A percentile compares a stretch with the other conserved stretches of the same genome.
These are phyloP conservation scores for Drosophila conformis DNA, from an alignment of 2,888 invertebrate genomes.

Conservation along the genomic window DNA sequence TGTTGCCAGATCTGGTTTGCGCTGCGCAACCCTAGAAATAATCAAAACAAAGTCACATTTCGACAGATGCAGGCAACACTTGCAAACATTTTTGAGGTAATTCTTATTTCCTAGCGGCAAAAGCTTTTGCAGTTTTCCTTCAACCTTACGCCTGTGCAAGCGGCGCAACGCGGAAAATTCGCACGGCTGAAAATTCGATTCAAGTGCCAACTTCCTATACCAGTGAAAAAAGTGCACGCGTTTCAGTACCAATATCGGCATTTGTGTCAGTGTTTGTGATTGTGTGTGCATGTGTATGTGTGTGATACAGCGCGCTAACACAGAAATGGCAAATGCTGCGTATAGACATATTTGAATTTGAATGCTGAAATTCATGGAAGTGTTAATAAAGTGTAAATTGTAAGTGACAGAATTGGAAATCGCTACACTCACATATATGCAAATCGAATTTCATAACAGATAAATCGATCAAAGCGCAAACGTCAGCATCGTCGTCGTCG, in stretches of 20 bases:
- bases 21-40: conserved; percentile 50
- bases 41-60: conserved; percentile 61
- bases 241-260: conserved; percentile 27
- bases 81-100: conserved; percentile 59
- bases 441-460: conserved; percentile 77
- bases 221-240: conserved; percentile 47
- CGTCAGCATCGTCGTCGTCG: conserved; percentile 41
- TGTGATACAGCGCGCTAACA: conserved; percentile 50
- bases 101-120: conserved; percentile 66
- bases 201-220: conserved; percentile 42
- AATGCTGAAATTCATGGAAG: conserved; percentile 3
- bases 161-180: conserved; percentile 47
- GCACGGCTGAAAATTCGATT: conserved; percentile 66
- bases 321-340: conserved; percentile 64
- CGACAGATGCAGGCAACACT: conserved; percentile 59
- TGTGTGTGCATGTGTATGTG: conserved; percentile 16
- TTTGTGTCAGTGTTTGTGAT: conserved; percentile 39
- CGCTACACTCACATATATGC: conserved; percentile 35
- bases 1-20: conserved; percentile 39
- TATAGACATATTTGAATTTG: conserved; percentile 62
- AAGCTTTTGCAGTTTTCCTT: conserved; percentile 76
- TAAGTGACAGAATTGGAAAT: conserved; percentile 18
- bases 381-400: conserved; percentile 9
- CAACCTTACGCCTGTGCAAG: conserved; percentile 63
- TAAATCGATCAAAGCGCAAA: conserved; percentile 61